Base-by-base conservation (phyloP, 2,888 invertebrate species). In the Coenonympha arcania region DNA sequence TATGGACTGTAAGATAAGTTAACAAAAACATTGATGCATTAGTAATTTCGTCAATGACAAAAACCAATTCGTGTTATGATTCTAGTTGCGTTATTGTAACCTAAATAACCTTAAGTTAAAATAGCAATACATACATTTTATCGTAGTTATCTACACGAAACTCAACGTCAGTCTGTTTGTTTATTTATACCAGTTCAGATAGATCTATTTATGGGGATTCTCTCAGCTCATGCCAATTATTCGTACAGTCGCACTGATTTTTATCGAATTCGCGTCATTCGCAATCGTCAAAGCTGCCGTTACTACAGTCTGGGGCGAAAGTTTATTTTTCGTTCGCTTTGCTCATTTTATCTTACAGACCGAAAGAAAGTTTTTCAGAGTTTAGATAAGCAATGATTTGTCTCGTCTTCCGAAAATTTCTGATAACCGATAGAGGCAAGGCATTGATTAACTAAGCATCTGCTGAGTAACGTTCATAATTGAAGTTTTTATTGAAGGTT, bases 141-240 rank as follows among this genome's bases (percentile, higher is more conserved):
- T n/a, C n/a, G n/a, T n/a, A n/a, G n/a, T n/a, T n/a, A n/a, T n/a
- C n/a, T n/a, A n/a, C n/a, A n/a, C n/a, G n/a, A n/a, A n/a, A n/a
- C n/a, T n/a, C n/a, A n/a, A n/a, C n/a, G n/a, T 52, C 44, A 30
- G 49, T 49, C 41, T 15, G 41, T 13, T 45, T 52, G 52, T 52
- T 41, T 52, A 34, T 40, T 28, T 52, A 30, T 28, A 44, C 33
- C 44, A 36, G 40, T 39, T 16, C 48, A 26, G 41, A 33, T 36
- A 65, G 57, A 69, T 69, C 68, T 79, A 79, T 80, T 76, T 72
- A 62, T 73, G 66, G 63, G 71, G 61, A 66, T 65, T 66, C 63
- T 67, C 74, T 70, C 70, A 51, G 52, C 48, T 41, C 65, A 63
- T 57, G 61, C 63, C 72, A 75, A 78, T 79, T 71, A 73, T 58